Evolutionary conservation across 2,888 invertebrate genomes (phyloP).

Genomic region (Trissolcus japonicus): DNA sequence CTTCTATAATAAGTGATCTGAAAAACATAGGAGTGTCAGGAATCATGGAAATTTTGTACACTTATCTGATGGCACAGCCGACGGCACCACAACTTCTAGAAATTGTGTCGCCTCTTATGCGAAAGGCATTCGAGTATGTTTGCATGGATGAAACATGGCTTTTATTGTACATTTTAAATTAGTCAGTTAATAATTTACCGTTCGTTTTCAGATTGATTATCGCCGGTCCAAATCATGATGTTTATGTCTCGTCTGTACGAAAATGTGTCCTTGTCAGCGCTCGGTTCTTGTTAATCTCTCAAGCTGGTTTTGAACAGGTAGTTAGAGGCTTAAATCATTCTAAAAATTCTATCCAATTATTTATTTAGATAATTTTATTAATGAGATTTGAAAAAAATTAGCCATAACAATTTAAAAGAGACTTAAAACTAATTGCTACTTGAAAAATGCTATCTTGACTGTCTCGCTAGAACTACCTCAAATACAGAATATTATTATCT

Average conservation of each 20-base stretch:
- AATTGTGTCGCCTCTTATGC: conserved; percentile 81
- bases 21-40: conserved; percentile 84
- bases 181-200: no score
- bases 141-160: background rate
- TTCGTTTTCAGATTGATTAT: background rate
- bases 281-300: conserved; percentile 19
- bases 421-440: no score
- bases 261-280: conserved; percentile 3
- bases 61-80: conserved; percentile 85
- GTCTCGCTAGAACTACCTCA: no score
- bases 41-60: conserved; percentile 85
- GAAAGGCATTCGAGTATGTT: conserved; percentile 79
- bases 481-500: background rate
- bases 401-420: no score
- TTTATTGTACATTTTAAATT: background rate
- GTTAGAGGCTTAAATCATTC: background rate
- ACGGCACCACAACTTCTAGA: conserved; percentile 81
- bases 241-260: background rate
- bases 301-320: conserved; percentile 25
- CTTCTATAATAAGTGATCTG: conserved; percentile 87
- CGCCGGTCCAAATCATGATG: background rate
- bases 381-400: no score
- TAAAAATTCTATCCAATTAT: no score
- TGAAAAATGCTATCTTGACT: no score
- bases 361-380: no score